Base-by-base conservation (phyloP, 1,140 invertebrate genomes). In the Leguminivora glycinivorella region DNA sequence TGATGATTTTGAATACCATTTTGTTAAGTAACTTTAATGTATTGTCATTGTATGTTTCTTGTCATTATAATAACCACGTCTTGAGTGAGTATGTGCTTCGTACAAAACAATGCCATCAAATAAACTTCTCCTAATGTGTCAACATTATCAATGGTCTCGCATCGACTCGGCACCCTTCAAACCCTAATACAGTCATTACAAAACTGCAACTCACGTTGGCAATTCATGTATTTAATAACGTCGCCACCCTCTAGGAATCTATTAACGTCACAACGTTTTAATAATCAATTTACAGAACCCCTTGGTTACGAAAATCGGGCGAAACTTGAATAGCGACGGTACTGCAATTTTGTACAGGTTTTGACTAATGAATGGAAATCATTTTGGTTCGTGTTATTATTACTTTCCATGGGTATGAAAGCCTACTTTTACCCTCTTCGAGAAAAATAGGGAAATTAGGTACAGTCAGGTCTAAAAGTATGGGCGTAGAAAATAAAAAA, bases 221-320 rank as follows among this genome's bases (percentile, higher is more conserved):
- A 25, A 87, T 81, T 90, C 86, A 88, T 81, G 84, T 85, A 85
- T 86, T 84, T 89, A 89, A 89, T 87, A 87, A 87, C 81, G 72
- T 79, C 79, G 78, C 76, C 78, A 80, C 83, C 73, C 84, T 76
- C 79, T 79, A 83, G 81, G 83, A 87, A 87, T 84, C 84, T 87
- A 87, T 90, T 88, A 87, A 82, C 84, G 88, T 88, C 85, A 86
- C 24, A 78, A 80, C 81, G 79, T 81, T 83, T 79, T 78, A 81
- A 77, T 78, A 87, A 88, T 88, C 84, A 78, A 89, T 89, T 86
- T 86, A 83, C 76, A 72, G 70, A 70, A 75, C 82, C 83, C 81
- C 74, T 72, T 82, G 75, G 71, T 79, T 79, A 80, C 73, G 79
- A 77, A 79, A 80, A 83, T 73, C 75, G 72, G 9, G 47, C 17